Base-by-base conservation (phyloP, 2,888 invertebrate species). In the Norana najaformis region DNA sequence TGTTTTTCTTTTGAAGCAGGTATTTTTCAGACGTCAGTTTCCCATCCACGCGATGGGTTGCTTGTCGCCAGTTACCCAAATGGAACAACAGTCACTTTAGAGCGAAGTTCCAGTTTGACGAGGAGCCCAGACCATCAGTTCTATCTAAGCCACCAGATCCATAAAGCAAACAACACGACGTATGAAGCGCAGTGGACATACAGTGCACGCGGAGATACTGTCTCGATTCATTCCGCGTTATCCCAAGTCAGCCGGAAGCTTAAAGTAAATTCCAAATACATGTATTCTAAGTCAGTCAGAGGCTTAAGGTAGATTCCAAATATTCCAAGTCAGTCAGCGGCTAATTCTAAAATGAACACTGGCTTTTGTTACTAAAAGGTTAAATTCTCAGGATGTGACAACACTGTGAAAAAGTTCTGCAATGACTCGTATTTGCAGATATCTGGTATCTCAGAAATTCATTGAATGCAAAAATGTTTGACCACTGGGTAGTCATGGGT, bases 121-220 rank as follows among this genome's bases (percentile, higher is more conserved):
- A 95, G 98, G 38, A 97, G 97, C 30, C 93, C 93, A 53, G 93
- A 94, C 90, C 93, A 94, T 91, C 91, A 94, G 53, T 93, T 94
- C 92, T 94, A 94, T 90, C 93, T 94, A 91, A 94, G 94, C 90
- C 93, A 94, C 83, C 94, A 94, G 93, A 91, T 94, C 88, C 93
- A 94, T 88, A 93, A 94, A 23, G 94, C 94, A 6, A 93, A 93
- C 93, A 69, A 41, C 93, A 93, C 93, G 41, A 93, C 94, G 1
- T 98, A 98, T 93, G 96, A 98, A 92, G 98, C 98, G 93, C 98
- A 99, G 95, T 99, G 98, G 98, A 96, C 98, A 83, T 98, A 98
- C 95, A 98, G 89, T 53, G 89, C 88, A 88, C 35, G 36, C 53
- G 89, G 85, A n/a, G 90, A 88, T 37, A 38, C 90, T 37, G 89